A percentile compares a stretch with the other conserved stretches of the same genome.
These are phyloP conservation scores for Agrochola macilenta DNA, from an alignment of 2,888 invertebrate species.

Conservation along the genomic window DNA sequence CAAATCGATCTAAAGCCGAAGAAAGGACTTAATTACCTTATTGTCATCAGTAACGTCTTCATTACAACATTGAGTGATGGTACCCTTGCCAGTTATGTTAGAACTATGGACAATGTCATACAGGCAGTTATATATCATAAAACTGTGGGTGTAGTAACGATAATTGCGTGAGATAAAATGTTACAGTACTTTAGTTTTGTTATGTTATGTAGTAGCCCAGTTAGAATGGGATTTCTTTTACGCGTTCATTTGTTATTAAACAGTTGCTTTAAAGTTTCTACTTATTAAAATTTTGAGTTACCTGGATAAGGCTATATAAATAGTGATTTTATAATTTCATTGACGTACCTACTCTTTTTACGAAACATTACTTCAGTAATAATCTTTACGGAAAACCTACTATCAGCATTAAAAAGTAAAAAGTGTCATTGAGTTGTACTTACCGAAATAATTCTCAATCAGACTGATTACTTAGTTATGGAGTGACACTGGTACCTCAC, in stretches of 20 bases:
- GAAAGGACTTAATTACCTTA: slow-evolving; percentile 81
- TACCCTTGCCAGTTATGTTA: slow-evolving; percentile 5
- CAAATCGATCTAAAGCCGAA: slow-evolving; percentile 47
- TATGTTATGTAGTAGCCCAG: slow-evolving; percentile 11
- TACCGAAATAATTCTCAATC: no score
- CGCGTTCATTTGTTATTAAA: slow-evolving; percentile 10
- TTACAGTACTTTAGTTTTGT: slow-evolving; percentile 42
- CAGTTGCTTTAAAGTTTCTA: not conserved
- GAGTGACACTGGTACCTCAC: no score
- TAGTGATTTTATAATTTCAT: no score
- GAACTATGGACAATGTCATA: not conserved
- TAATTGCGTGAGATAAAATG: slow-evolving; percentile 40
- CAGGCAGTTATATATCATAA: slow-evolving; percentile 42
- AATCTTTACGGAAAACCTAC: no score
- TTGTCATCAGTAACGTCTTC: slow-evolving; percentile 81
- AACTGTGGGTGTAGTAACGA: slow-evolving; percentile 1
- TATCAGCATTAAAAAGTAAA: no score
- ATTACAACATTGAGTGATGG: slow-evolving; percentile 80
- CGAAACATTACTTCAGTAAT: no score
- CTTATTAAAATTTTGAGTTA: no score
- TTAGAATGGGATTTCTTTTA: slow-evolving; percentile 36
- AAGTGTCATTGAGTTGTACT: no score
- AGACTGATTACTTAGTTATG: no score
- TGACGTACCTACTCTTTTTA: no score
- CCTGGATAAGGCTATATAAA: no score